Evolutionary conservation across 1,140 invertebrate genomes (phyloP).

Genomic region (Lordiphosa stackelbergi): DNA sequence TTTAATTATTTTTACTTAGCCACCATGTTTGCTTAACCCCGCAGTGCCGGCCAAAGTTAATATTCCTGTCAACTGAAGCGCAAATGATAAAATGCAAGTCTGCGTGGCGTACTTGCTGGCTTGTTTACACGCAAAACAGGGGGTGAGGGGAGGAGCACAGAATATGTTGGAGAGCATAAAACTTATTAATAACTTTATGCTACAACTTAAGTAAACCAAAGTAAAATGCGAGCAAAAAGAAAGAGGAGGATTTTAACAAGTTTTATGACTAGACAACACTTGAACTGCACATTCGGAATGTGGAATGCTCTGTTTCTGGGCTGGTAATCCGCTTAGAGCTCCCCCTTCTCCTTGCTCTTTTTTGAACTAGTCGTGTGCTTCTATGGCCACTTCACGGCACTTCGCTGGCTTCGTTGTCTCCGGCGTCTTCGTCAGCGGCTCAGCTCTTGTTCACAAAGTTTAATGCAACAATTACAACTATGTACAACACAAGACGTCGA

Average conservation of each 20-base stretch:
- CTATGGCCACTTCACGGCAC: constrained; percentile 8
- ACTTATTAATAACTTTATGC: constrained; percentile 73
- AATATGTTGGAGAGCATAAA: constrained; percentile 45
- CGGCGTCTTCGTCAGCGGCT: background rate
- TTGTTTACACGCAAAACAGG: constrained; percentile 48
- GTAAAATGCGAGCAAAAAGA: constrained; percentile 10
- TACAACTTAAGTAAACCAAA: constrained; percentile 46
- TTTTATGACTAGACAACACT: constrained; percentile 38
- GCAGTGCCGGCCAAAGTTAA: constrained; percentile 37
- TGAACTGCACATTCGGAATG: constrained; percentile 44
- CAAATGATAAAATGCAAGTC: constrained; percentile 66
- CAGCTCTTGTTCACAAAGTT: constrained; percentile 21
- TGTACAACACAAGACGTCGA: constrained; percentile 7
- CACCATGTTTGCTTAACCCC: constrained; percentile 46
- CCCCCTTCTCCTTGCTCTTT: background rate
- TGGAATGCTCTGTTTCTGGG: constrained; percentile 42
- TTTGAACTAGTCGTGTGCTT: background rate
- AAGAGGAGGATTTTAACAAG: constrained; percentile 32
- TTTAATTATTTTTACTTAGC: constrained; percentile 69
- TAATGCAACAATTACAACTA: constrained; percentile 52
- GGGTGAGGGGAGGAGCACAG: background rate
- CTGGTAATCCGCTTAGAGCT: constrained; percentile 57
- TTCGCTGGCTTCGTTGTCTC: background rate
- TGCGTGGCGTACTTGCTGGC: constrained; percentile 4
- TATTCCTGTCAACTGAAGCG: constrained; percentile 65